These are phyloP conservation scores for Tortrix viridana DNA, from an alignment of 2,888 invertebrate genomes.

Conservation along the genomic window DNA sequence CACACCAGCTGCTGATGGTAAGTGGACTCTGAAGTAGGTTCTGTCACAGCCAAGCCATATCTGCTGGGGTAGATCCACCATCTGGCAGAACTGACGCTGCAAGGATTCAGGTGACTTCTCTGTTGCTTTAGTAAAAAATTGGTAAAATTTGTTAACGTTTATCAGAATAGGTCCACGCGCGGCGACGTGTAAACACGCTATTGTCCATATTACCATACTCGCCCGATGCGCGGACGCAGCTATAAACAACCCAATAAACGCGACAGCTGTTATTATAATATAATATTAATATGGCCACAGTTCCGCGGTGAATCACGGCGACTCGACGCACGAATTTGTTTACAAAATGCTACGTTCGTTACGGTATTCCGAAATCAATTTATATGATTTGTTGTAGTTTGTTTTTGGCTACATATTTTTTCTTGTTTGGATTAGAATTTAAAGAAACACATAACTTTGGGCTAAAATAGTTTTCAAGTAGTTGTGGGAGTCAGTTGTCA, in stretches of 20 bases:
- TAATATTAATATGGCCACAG: conserved; percentile 5
- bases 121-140: no score
- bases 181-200: conserved; percentile 26
- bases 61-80: no score
- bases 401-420: conserved; percentile 4
- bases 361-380: conserved; percentile 12
- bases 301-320: conserved; percentile 1
- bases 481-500: no score
- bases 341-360: conserved; percentile 12
- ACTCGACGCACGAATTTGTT: conserved; percentile 6
- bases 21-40: no score
- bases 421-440: neutral
- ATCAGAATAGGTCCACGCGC: neutral
- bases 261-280: neutral
- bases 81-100: no score
- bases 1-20: no score
- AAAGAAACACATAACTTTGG: neutral
- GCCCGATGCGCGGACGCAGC: neutral
- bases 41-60: no score
- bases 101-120: no score
- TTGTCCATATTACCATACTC: conserved; percentile 22
- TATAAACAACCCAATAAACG: conserved; percentile 24
- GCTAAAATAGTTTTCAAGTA: no score
- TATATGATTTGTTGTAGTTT: conserved; percentile 15
- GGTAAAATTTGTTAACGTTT: no score